Percentiles rank a stretch among this genome's conserved stretches.
Conservation (phyloP, 2,113 vertebrate genomes). For the Nothoprocta pentlandii region DNA sequence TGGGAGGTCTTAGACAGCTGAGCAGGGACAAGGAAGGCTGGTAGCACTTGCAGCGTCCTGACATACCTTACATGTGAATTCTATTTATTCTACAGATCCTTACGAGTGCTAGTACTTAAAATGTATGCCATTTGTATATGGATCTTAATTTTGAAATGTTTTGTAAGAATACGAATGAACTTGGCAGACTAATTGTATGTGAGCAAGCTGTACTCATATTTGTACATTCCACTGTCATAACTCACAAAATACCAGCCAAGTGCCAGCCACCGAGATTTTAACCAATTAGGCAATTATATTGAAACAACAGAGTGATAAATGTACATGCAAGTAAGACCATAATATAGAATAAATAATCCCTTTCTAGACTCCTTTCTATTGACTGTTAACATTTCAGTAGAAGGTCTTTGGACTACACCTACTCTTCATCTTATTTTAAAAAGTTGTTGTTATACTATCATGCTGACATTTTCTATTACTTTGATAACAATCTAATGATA, state of each 20-base stretch:
- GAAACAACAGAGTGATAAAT: not conserved
- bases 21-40: too few species aligned
- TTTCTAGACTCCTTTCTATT: not conserved
- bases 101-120: not conserved
- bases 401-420: not conserved
- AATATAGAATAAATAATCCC: not conserved
- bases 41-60: too few species aligned
- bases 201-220: not conserved
- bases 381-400: not conserved
- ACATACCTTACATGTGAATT: not conserved
- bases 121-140: not conserved
- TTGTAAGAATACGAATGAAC: not conserved
- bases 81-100: not conserved
- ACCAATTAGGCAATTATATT: not conserved
- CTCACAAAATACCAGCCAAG: not conserved
- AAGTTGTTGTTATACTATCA: not conserved
- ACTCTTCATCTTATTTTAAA: not conserved
- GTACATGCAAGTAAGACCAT: not conserved
- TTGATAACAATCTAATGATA: not conserved
- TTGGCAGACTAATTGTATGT: not conserved
- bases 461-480: not conserved
- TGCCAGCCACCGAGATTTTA: not conserved
- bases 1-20: too few species aligned
- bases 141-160: not conserved
- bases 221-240: not conserved